A percentile compares a stretch with the other conserved stretches of the same genome.
Evolutionary conservation across 2,888 invertebrate species (phyloP).

Genomic region (Blomia tropicalis): DNA sequence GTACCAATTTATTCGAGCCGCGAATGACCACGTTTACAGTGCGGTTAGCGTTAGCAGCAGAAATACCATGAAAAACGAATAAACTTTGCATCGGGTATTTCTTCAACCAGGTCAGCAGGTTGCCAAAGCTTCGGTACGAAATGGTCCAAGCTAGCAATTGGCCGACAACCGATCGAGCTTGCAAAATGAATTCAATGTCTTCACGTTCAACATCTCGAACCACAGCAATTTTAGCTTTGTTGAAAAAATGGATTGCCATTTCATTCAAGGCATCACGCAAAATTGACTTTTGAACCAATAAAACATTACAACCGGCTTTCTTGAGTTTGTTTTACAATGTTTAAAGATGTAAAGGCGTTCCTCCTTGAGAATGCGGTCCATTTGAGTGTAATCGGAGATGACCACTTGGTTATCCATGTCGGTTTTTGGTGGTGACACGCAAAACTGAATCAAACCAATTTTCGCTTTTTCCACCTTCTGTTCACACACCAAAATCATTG

Average conservation of each 20-base stretch:
- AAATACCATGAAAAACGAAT: slow-evolving; percentile 42
- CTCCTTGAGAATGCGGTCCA: slow-evolving; percentile 95
- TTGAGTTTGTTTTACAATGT: slow-evolving; percentile 98
- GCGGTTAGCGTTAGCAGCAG: slow-evolving; percentile 40
- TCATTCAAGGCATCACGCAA: slow-evolving; percentile 89
- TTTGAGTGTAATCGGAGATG: slow-evolving; percentile 96
- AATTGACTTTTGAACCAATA: slow-evolving; percentile 71
- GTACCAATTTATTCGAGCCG: slow-evolving; percentile 68
- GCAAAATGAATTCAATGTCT: slow-evolving; percentile 86
- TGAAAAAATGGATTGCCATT: slow-evolving; percentile 88
- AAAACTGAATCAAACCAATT: slow-evolving; percentile 96
- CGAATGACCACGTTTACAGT: slow-evolving; percentile 85
- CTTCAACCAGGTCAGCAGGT: slow-evolving; percentile 88
- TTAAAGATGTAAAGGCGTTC: slow-evolving; percentile 91
- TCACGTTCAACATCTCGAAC: slow-evolving; percentile 95
- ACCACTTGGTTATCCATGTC: slow-evolving; percentile 88
- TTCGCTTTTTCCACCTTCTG: slow-evolving; percentile 90
- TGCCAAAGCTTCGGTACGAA: no score
- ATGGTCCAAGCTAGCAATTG: slow-evolving; percentile 77
- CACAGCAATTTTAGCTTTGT: slow-evolving; percentile 97
- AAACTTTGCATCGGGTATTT: slow-evolving; percentile 56
- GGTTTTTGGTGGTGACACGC: slow-evolving; percentile 97
- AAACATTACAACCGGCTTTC: slow-evolving; percentile 91
- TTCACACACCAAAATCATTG: slow-evolving; percentile 79
- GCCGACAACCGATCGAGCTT: slow-evolving; percentile 76